phyloP scores from a whole-genome alignment of 2,888 invertebrate genomes.

The Scaptomyza parva region DNA sequence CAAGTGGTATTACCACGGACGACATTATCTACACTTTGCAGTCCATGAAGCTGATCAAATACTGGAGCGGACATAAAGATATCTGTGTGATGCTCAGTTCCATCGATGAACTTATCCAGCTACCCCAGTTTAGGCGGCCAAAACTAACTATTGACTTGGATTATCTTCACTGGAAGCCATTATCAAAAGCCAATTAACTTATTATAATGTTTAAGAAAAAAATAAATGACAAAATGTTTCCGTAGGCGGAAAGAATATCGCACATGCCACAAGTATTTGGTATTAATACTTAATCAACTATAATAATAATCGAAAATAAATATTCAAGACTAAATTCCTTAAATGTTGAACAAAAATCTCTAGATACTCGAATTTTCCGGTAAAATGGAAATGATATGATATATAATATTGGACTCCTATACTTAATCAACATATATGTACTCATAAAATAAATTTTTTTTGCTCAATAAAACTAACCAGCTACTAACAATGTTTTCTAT shows the following conservation, averaged over 20 bases:
- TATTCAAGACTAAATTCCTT: not conserved
- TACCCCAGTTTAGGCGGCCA: constrained; percentile 96
- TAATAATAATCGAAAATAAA: not conserved
- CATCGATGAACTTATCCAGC: constrained; percentile 95
- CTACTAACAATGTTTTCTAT: not conserved
- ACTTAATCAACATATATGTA: not conserved
- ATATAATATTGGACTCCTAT: not conserved
- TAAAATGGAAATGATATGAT: not conserved
- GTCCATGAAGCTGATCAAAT: constrained; percentile 99
- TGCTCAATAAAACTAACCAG: not conserved
- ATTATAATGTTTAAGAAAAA: constrained; percentile 1
- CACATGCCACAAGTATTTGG: constrained; percentile 1
- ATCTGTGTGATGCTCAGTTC: constrained; percentile 98
- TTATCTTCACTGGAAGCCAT: constrained; percentile 92
- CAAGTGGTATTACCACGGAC: constrained; percentile 97
- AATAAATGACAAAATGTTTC: not conserved
- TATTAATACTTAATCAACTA: not conserved
- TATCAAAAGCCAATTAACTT: not conserved
- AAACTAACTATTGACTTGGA: constrained; percentile 93
- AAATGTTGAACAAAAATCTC: not conserved
- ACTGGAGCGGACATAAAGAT: constrained; percentile 99
- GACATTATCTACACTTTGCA: constrained; percentile 98
- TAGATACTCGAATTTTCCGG: not conserved
- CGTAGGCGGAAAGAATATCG: not conserved
- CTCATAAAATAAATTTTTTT: not conserved